Conservation (phyloP, 2,888 invertebrate species). For the Heterodera filipjevi region DNA sequence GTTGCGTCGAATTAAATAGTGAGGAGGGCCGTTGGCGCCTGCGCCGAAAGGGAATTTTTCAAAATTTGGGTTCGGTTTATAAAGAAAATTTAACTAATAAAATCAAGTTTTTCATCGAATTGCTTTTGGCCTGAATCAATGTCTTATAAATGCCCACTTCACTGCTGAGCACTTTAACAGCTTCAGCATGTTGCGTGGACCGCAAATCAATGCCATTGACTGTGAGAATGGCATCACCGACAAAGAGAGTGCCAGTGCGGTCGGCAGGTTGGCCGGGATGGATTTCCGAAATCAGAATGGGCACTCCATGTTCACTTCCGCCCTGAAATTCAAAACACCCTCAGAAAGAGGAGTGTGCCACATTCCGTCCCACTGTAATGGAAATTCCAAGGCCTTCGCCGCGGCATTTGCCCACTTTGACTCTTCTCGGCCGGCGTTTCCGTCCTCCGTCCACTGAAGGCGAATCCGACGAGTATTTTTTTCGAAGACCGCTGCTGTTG, state of each 20-base stretch:
- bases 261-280: conserved; percentile 79
- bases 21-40: too few relatives aligned
- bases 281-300: conserved; percentile 82
- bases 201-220: conserved; percentile 80
- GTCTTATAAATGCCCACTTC: conserved; percentile 69
- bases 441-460: conserved; percentile 58
- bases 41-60: too few relatives aligned
- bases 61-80: too few relatives aligned
- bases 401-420: conserved; percentile 76
- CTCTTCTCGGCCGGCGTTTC: conserved; percentile 68
- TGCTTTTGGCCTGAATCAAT: too few relatives aligned
- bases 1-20: too few relatives aligned
- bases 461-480: too few relatives aligned
- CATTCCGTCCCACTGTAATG: conserved; percentile 73
- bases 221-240: conserved; percentile 82
- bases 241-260: conserved; percentile 75
- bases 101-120: too few relatives aligned
- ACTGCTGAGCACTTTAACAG: conserved; percentile 79
- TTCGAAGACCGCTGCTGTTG: neutral
- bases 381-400: conserved; percentile 83
- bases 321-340: conserved; percentile 70
- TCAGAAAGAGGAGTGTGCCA: neutral
- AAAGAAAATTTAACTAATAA: too few relatives aligned
- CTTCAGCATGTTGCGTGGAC: conserved; percentile 80
- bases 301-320: conserved; percentile 83